Percentiles rank a stretch among this genome's conserved stretches.
These are phyloP conservation scores for Sinocyclocheilus anshuiensis DNA, from an alignment of 2,113 vertebrate species.

Conservation along the genomic window DNA sequence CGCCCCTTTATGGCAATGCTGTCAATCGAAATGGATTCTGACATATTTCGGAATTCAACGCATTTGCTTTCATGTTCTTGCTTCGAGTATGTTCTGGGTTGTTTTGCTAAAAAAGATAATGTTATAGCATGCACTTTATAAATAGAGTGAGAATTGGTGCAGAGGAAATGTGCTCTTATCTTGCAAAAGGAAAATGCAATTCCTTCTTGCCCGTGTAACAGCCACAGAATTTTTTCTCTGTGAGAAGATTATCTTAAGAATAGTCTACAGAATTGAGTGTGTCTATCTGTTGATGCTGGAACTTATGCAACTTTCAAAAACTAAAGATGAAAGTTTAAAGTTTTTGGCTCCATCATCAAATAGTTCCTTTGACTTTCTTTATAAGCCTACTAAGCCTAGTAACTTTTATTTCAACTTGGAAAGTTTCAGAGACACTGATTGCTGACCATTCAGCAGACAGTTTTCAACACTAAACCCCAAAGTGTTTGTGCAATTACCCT, in stretches of 20 bases:
- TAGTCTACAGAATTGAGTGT: not conserved
- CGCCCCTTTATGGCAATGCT: not conserved
- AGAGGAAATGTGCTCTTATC: slow-evolving; percentile 2
- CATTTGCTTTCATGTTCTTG: not conserved
- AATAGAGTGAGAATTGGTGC: slow-evolving; percentile 21
- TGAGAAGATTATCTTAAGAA: slow-evolving; percentile 18
- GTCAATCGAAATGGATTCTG: not conserved
- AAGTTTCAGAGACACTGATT: slow-evolving; percentile 4
- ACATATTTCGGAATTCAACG: not conserved
- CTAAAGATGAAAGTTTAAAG: not conserved
- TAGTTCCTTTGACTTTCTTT: slow-evolving; percentile 5
- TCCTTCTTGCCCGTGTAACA: slow-evolving; percentile 13
- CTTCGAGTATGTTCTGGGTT: not conserved
- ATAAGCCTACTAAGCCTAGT: not conserved
- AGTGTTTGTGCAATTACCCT: slow-evolving; percentile 31
- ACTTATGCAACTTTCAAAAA: not conserved
- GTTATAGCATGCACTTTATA: slow-evolving; percentile 43
- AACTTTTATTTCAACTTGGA: not conserved
- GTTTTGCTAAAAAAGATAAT: not conserved
- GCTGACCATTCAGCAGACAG: not conserved
- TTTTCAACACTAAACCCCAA: not conserved
- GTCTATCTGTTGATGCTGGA: not conserved
- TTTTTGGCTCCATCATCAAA: slow-evolving; percentile 30
- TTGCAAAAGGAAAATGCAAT: not conserved
- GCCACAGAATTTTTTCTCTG: not conserved